Evolutionary conservation across 2,113 vertebrate genomes (phyloP).

Genomic region (Perccottus glenii): DNA sequence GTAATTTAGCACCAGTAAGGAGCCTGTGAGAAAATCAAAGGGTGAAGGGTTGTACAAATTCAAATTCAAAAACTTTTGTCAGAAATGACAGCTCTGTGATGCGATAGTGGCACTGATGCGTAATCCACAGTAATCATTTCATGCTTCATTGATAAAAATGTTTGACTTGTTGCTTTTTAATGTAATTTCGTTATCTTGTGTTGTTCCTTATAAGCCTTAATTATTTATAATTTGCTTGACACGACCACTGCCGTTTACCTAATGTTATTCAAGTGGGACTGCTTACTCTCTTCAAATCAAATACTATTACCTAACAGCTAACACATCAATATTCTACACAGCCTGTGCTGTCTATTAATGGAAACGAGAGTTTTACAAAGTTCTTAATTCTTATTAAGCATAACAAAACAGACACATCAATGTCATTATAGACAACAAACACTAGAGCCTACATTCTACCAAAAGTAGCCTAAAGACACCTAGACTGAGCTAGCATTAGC

Average conservation of each 20-base stretch:
- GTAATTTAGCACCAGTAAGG: no score
- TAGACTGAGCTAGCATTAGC: no score
- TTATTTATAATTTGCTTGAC: background rate
- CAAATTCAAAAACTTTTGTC: no score
- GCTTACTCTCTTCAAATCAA: slow-evolving; percentile 18
- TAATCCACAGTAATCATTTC: slow-evolving; percentile 18
- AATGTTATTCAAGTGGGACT: background rate
- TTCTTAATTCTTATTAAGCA: no score
- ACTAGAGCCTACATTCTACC: background rate
- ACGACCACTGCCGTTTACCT: background rate
- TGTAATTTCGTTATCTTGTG: background rate
- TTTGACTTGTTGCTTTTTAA: background rate
- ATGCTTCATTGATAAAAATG: background rate
- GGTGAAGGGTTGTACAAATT: no score
- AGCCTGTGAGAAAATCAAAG: no score
- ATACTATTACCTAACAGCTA: slow-evolving; percentile 30
- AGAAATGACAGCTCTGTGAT: background rate
- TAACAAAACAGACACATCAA: no score
- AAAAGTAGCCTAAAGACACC: no score
- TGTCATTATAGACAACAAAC: no score
- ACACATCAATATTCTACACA: no score
- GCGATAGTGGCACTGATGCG: slow-evolving; percentile 39
- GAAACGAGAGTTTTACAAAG: no score
- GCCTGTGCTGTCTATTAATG: no score
- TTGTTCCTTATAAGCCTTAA: background rate